phyloP scores from a whole-genome alignment of 2,888 invertebrate species.

The Drosophila falleni region DNA sequence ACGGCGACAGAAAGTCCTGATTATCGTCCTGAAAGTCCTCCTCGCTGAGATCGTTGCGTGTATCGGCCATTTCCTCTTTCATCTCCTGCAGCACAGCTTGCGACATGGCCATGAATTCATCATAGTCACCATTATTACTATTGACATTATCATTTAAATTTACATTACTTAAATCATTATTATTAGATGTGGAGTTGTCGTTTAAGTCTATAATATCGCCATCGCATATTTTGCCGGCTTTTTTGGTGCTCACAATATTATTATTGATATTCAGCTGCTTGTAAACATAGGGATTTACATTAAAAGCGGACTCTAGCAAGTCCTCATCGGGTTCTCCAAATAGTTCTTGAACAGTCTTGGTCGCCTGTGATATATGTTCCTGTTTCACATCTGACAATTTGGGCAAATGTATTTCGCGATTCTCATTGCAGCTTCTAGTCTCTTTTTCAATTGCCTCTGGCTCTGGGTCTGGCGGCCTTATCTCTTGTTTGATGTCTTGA shows the following conservation, averaged over 20 bases:
- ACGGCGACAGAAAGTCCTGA: conserved; percentile 21
- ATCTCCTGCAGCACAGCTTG: conserved; percentile 80
- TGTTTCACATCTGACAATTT: conserved; percentile 66
- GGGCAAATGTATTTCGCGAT: conserved; percentile 63
- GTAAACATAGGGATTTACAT: conserved; percentile 76
- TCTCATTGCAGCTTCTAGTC: background rate
- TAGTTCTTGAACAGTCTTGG: conserved; percentile 72
- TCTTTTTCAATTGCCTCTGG: background rate
- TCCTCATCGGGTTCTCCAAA: conserved; percentile 75
- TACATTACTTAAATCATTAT: background rate
- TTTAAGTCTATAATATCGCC: conserved; percentile 59
- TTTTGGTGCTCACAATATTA: background rate
- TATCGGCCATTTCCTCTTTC: conserved; percentile 73
- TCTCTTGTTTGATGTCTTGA: too few relatives aligned
- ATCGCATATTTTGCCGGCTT: conserved; percentile 40
- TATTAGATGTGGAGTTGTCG: background rate
- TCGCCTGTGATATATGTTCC: conserved; percentile 59
- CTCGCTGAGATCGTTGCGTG: conserved; percentile 21
- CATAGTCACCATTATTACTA: conserved; percentile 53
- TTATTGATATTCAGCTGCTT: conserved; percentile 56
- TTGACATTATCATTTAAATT: background rate
- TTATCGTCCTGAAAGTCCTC: conserved; percentile 35
- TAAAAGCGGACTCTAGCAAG: conserved; percentile 59
- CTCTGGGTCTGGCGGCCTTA: background rate
- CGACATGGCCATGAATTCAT: conserved; percentile 75